A percentile compares a stretch with the other conserved stretches of the same genome.
Evolutionary conservation across 2,797 vertebrate genomes (phyloP).

Genomic region (Garrulus glandarius): DNA sequence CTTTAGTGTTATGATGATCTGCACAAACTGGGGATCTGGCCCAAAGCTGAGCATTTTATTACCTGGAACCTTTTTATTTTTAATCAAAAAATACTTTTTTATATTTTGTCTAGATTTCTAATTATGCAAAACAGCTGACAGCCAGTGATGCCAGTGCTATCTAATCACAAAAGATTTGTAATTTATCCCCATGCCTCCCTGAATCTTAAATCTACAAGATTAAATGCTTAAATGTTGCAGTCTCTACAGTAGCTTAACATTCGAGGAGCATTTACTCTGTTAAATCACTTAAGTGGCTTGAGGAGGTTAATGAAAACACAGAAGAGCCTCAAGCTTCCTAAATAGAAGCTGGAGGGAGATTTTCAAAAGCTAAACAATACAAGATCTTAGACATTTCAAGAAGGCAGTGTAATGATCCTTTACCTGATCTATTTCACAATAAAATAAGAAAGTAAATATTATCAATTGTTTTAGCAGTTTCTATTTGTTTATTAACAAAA

Average conservation of each 20-base stretch:
- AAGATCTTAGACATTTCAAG: not conserved
- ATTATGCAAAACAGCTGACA: not conserved
- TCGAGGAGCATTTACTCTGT: not conserved
- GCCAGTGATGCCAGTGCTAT: not conserved
- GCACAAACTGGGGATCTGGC: not conserved
- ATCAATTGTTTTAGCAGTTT: not conserved
- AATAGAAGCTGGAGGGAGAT: not conserved
- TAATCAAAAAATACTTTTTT: not conserved
- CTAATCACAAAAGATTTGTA: not conserved
- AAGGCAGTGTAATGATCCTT: not conserved
- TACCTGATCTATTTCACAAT: not conserved
- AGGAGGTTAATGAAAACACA: not conserved
- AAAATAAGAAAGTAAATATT: not conserved
- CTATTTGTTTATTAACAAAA: not conserved
- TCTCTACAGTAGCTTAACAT: not conserved
- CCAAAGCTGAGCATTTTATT: not conserved
- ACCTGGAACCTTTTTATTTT: not conserved
- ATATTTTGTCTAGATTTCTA: not conserved
- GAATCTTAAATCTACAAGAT: not conserved
- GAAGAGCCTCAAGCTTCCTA: not conserved
- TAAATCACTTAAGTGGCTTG: not conserved
- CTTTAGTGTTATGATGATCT: not conserved
- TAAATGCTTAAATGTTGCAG: not conserved
- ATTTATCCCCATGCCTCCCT: not conserved
- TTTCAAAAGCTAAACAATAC: not conserved